These are phyloP conservation scores for Tiliqua scincoides DNA, from an alignment of 2,113 vertebrate genomes.

Conservation along the genomic window DNA sequence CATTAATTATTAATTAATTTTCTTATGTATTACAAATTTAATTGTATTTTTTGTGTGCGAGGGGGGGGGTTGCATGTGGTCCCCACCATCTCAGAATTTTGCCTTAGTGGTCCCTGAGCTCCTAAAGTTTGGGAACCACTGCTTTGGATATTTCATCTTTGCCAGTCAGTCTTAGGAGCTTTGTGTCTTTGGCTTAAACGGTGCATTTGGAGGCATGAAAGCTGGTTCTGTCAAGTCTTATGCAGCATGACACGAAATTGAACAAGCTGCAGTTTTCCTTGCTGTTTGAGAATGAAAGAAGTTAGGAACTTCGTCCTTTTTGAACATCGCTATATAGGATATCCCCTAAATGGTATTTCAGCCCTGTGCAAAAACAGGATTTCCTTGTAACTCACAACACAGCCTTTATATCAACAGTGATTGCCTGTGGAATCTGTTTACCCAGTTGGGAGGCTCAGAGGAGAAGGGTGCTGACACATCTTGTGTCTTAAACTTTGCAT, in stretches of 20 bases:
- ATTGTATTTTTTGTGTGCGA: no score
- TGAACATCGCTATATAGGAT: not conserved
- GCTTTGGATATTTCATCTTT: constrained; percentile 65
- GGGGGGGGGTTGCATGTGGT: no score
- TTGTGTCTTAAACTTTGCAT: not conserved
- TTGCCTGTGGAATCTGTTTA: constrained; percentile 48
- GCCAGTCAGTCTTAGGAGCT: constrained; percentile 64
- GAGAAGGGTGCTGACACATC: not conserved
- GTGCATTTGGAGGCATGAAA: constrained; percentile 57
- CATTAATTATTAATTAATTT: no score
- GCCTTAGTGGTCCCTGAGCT: no score
- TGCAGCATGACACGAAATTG: constrained; percentile 52
- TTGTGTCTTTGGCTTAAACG: constrained; percentile 56
- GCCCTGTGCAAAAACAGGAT: constrained; percentile 51
- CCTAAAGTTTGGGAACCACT: no score
- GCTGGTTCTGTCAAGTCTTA: constrained; percentile 55
- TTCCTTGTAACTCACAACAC: constrained; percentile 51
- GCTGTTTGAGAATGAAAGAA: constrained; percentile 48
- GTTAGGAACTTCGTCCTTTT: not conserved
- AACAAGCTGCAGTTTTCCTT: constrained; percentile 58
- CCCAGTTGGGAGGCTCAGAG: constrained; percentile 33
- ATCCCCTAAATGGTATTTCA: not conserved
- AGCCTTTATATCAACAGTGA: constrained; percentile 48
- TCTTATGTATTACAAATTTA: no score
- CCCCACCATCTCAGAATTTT: no score